phyloP scores from a whole-genome alignment of 2,888 invertebrate genomes.

The Ophioninae sp. region DNA sequence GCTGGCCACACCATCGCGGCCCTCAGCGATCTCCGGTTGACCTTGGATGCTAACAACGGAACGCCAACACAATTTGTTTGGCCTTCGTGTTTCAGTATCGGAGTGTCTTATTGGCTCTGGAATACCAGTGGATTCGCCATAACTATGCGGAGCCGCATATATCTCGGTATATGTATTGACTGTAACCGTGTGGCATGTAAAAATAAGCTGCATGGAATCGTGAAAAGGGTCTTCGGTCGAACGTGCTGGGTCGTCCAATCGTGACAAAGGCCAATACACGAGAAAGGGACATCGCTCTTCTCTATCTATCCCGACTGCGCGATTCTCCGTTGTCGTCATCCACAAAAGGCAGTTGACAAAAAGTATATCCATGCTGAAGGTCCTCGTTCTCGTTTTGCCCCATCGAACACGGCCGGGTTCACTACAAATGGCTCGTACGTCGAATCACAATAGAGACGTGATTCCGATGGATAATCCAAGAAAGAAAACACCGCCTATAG shows the following conservation, averaged over 20 bases:
- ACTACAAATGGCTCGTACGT: constrained; percentile 77
- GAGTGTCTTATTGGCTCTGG: constrained; percentile 13
- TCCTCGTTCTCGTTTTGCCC: constrained; percentile 13
- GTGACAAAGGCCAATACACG: constrained; percentile 14
- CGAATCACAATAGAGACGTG: constrained; percentile 76
- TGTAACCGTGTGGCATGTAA: constrained; percentile 40
- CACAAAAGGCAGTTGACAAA: constrained; percentile 24
- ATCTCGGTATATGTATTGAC: constrained; percentile 49
- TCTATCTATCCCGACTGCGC: constrained; percentile 40
- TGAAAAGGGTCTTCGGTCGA: constrained; percentile 20
- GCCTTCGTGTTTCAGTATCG: constrained; percentile 29
- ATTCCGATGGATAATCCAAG: constrained; percentile 67
- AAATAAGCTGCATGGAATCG: constrained; percentile 39
- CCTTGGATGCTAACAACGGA: constrained; percentile 19
- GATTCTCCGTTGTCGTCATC: constrained; percentile 21
- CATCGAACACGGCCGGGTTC: constrained; percentile 59
- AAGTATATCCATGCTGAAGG: constrained; percentile 18
- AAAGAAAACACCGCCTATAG: constrained; percentile 31
- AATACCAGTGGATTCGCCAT: constrained; percentile 37
- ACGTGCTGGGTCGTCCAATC: constrained; percentile 24
- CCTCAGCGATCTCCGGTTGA: neutral
- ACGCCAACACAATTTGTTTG: constrained; percentile 37
- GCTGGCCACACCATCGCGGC: constrained; percentile 8
- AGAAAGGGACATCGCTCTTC: constrained; percentile 47
- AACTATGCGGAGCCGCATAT: neutral